Evolutionary conservation across 2,797 vertebrate genomes (phyloP).

Genomic region (Mormyrops attenuatus): DNA sequence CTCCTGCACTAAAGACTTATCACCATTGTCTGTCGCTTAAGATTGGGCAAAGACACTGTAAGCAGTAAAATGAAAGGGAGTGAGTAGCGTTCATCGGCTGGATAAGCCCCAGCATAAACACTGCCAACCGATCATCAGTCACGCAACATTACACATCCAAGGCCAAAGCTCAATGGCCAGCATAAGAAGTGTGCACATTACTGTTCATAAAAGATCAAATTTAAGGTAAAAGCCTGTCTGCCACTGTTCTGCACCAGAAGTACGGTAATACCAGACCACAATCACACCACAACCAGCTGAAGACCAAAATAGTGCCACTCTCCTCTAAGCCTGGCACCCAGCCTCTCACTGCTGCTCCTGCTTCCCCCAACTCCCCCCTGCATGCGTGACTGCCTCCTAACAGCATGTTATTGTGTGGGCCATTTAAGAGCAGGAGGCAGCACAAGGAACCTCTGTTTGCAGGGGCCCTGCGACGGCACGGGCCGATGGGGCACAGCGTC

Average conservation of each 20-base stretch:
- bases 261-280: background rate
- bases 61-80: background rate
- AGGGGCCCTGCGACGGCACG: slow-evolving; percentile 40
- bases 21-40: background rate
- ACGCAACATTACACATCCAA: background rate
- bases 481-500: slow-evolving; percentile 1
- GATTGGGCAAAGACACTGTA: background rate
- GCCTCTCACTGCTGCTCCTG: background rate
- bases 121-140: background rate
- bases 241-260: background rate
- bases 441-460: slow-evolving; percentile 32
- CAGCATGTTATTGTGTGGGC: slow-evolving; percentile 40
- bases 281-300: background rate
- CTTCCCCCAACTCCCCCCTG: background rate
- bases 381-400: slow-evolving; percentile 51
- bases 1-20: background rate
- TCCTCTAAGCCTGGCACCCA: background rate
- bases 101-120: background rate
- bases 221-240: background rate
- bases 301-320: background rate
- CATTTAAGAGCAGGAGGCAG: slow-evolving; percentile 34
- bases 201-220: background rate
- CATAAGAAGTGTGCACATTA: background rate
- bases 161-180: background rate
- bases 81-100: background rate